Base-by-base conservation (phyloP, 2,888 invertebrate genomes). In the Papilio gigon region DNA sequence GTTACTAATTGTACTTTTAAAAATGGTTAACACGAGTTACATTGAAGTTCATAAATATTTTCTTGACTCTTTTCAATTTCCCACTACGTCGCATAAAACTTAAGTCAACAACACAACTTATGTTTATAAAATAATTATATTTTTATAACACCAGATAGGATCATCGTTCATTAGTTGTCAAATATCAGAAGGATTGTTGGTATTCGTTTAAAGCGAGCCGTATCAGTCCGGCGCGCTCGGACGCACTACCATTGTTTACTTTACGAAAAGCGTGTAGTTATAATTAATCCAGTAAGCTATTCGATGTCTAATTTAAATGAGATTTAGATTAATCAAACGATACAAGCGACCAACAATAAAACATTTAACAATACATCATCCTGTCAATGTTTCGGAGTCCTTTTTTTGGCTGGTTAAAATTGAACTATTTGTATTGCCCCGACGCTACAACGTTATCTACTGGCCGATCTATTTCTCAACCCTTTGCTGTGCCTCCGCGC, bases 241-340 rank as follows among this genome's bases (percentile, higher is more conserved):
- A 50, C 62, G 9, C 35, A 30, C 72, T 74, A 71, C 78, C 74
- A 80, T 81, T 85, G 83, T 87, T 85, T 85, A 84, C 81, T 83
- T 82, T 83, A 80, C 78, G 77, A 80, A 81, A 83, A 80, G 79
- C 80, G 81, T 84, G 85, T 84, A 82, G 82, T 86, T 84, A 84
- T 86, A 88, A 85, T 85, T 85, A 84, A 79, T 80, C 78, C 78
- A 79, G 81, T 81, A 84, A 86, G 81, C 81, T 82, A 84, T 85
- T 86, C 82, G 84, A 83, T 84, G 83, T 87, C 84, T 86, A 84
- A 88, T 87, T 89, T 87, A 83, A 89, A 89, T 86, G 81, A 80
- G 83, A 84, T 85, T 83, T 78, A 88, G 85, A 88, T 90, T 88
- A 87, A 89, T 89, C 87, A 88, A 87, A 88, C 87, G 84, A 86